A percentile compares a stretch with the other conserved stretches of the same genome.
phyloP scores from a whole-genome alignment of 2,113 vertebrate genomes.

The Ammodytes marinus region DNA sequence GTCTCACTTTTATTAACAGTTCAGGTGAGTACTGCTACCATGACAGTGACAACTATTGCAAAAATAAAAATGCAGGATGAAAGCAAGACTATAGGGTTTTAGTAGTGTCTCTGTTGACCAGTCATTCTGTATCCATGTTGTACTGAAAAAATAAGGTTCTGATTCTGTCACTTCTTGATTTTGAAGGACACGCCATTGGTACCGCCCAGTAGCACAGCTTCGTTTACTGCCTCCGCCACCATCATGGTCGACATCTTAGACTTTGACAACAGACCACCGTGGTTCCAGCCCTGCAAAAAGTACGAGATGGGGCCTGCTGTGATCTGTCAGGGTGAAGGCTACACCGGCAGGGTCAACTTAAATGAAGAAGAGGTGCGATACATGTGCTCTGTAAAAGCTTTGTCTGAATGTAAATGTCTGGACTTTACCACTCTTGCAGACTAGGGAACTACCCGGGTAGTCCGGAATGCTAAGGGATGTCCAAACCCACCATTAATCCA shows the following conservation, averaged over 20 bases:
- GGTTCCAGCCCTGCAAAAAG: conserved; percentile 86
- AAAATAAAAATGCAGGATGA: too few relatives aligned
- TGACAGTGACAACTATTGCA: too few relatives aligned
- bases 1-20: conserved; percentile 75
- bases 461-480: too few relatives aligned
- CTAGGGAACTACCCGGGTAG: too few relatives aligned
- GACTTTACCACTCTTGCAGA: too few relatives aligned
- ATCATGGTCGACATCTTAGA: conserved; percentile 80
- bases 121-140: neutral
- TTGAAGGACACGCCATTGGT: conserved; percentile 76
- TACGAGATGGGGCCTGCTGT: accelerated
- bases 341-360: conserved; percentile 77
- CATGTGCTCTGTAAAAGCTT: too few relatives aligned
- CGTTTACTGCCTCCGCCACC: conserved; percentile 68
- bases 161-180: neutral
- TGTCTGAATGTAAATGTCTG: too few relatives aligned
- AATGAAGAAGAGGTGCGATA: conserved; percentile 75
- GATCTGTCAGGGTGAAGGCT: conserved; percentile 83
- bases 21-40: conserved; percentile 83
- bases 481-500: too few relatives aligned
- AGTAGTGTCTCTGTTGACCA: too few relatives aligned
- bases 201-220: accelerated
- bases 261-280: conserved; percentile 86
- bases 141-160: neutral
- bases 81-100: too few relatives aligned